Evolutionary conservation across 2,113 vertebrate species (phyloP), one percentile per base, ranked within the genome.

Genomic region (Natator depressus): DNA sequence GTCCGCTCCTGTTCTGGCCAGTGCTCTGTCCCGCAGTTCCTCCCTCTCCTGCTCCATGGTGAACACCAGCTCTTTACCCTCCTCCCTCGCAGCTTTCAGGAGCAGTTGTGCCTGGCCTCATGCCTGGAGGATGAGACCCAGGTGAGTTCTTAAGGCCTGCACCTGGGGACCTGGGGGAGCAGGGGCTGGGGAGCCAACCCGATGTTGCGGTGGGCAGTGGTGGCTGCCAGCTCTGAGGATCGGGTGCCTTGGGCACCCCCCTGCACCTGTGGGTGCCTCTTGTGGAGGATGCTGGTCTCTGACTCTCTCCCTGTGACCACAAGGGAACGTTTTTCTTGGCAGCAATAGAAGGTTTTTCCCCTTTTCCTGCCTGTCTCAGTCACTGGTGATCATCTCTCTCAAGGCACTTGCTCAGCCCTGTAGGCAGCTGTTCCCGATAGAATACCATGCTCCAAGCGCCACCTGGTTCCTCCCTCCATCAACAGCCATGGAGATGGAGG

Each of bases 1-100:
- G 1, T 27, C 27, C 5, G 12, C 27, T 59, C 35, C 65, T 1
- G 8, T n/a, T 20, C 35, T 4, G 19, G 35, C 8, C 8, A n/a
- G 57, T 5, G 27, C 57, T 54, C 53, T 54, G n/a, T n/a, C n/a
- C 57, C 29, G 57, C 25, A 27, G 10, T 25, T 29, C 25, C 62
- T 19, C 16, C 16, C 16, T 20, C 35, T 31, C 29, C 59, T 65
- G 59, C 17, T 69, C 35, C 65, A 38, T 69, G 35, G 65, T 38
- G 65, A 35, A n/a, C 4, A 69, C 4, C 35, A 10, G 14, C 8
- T 69, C 35, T 69, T 69, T n/a, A 17, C 35, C 35, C 65, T 69
- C 7, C 62, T 14, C 62, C 62, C 31, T 16, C 7, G 3, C 62
- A 65, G 62, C 62, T 35, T 65, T 14, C 31, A 20, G 65, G 65